Evolutionary conservation across 1,140 invertebrate genomes (phyloP).

Genomic region (Nomia melanderi): DNA sequence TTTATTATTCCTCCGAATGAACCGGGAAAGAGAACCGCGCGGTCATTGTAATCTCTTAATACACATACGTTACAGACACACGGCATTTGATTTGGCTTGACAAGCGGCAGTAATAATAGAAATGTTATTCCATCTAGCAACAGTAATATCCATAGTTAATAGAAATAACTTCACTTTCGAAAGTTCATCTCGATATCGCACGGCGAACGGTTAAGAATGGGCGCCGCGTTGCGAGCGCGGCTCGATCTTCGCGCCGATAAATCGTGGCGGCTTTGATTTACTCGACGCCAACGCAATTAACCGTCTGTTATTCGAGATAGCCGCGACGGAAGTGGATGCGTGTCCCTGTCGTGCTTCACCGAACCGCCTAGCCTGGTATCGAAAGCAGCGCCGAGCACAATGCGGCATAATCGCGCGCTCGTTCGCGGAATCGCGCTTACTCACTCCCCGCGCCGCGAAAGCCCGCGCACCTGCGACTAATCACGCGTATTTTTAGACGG

Average conservation of each 20-base stretch:
- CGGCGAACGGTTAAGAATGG: background rate
- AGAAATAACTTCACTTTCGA: too few species aligned
- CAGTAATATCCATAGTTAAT: too few species aligned
- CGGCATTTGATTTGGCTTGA: too few species aligned
- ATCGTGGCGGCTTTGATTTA: background rate
- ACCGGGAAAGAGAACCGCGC: too few species aligned
- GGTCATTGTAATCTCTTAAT: too few species aligned
- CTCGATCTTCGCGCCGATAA: background rate
- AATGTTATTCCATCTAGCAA: too few species aligned
- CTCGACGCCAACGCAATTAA: background rate
- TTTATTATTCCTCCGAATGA: too few species aligned
- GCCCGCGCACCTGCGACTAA: conserved; percentile 4
- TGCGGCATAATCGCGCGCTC: conserved; percentile 5
- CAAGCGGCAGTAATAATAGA: too few species aligned
- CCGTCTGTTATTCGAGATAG: background rate
- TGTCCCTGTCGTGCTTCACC: background rate
- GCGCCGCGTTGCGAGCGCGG: background rate
- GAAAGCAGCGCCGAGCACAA: background rate
- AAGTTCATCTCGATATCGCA: too few species aligned
- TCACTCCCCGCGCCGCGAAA: background rate
- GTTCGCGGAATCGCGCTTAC: too few species aligned
- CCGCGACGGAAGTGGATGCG: background rate
- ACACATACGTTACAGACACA: too few species aligned
- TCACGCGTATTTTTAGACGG: conserved; percentile 18
- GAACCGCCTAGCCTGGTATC: background rate